Evolutionary conservation across 1,140 invertebrate genomes (phyloP).

Genomic region (Rhagoletis zephyria): DNA sequence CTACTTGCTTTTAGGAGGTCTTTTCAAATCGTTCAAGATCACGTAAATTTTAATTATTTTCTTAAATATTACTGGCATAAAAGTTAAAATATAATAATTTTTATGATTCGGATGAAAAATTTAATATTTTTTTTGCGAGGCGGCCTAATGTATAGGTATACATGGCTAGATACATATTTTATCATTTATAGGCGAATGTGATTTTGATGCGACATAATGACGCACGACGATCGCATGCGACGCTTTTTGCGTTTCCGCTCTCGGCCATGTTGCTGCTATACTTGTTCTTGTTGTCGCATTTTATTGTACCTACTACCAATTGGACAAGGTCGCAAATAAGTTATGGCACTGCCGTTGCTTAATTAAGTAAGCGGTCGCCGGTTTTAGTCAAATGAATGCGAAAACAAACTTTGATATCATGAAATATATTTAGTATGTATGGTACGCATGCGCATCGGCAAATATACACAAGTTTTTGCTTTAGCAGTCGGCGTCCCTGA

Average conservation of each 20-base stretch:
- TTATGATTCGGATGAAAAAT: too few relatives aligned
- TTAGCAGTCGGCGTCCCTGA: neutral
- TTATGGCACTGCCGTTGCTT: slow-evolving; percentile 23
- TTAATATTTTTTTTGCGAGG: too few relatives aligned
- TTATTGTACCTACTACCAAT: neutral
- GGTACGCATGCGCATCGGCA: neutral
- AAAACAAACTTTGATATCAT: neutral
- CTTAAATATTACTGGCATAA: too few relatives aligned
- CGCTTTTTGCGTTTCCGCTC: neutral
- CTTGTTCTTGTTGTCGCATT: neutral
- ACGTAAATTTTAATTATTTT: too few relatives aligned
- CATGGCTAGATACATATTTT: neutral
- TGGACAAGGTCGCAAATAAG: slow-evolving; percentile 8
- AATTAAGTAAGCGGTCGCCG: neutral
- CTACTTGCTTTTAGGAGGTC: too few relatives aligned
- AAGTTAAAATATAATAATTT: too few relatives aligned
- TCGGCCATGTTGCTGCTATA: neutral
- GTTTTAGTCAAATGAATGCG: neutral
- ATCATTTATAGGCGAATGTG: neutral
- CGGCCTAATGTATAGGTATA: neutral
- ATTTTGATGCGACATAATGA: neutral
- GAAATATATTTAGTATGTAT: neutral
- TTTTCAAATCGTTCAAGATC: too few relatives aligned
- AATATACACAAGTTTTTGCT: neutral
- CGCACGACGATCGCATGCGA: neutral